Percentiles rank a stretch among this genome's conserved stretches.
These are phyloP conservation scores for Zelleria hepariella DNA, from an alignment of 2,888 invertebrate genomes.

Conservation along the genomic window DNA sequence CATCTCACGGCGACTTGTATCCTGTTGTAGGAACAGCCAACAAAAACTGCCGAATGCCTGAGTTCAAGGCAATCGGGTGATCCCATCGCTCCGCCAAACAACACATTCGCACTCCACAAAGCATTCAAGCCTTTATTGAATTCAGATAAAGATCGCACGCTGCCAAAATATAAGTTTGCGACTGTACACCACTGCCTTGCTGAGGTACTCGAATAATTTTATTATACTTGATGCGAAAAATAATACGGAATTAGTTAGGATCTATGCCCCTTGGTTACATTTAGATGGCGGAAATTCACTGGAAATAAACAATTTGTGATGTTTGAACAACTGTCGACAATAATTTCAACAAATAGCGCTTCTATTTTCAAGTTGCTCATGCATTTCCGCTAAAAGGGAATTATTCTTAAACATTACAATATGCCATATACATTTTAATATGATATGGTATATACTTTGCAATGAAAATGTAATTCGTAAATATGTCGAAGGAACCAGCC, in stretches of 20 bases:
- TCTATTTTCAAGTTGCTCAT: too few relatives aligned
- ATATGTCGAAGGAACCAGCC: not conserved
- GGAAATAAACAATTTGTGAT: not conserved
- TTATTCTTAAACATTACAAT: too few relatives aligned
- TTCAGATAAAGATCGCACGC: not conserved
- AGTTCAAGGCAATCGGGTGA: slow-evolving; percentile 67
- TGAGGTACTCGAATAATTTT: not conserved
- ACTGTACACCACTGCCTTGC: not conserved
- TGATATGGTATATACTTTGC: too few relatives aligned
- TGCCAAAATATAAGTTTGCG: not conserved
- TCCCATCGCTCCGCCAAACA: slow-evolving; percentile 17
- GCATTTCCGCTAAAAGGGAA: too few relatives aligned
- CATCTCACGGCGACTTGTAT: slow-evolving; percentile 29
- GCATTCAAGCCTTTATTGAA: not conserved
- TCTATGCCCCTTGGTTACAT: not conserved
- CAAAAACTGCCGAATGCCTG: slow-evolving; percentile 62
- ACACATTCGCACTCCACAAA: slow-evolving; percentile 21
- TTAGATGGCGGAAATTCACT: not conserved
- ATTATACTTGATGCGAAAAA: slow-evolving; percentile 4
- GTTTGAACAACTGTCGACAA: not conserved
- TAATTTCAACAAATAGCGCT: not conserved
- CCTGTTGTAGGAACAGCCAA: slow-evolving; percentile 53
- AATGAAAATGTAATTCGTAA: not conserved
- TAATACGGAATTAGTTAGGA: slow-evolving; percentile 2
- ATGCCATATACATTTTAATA: too few relatives aligned